A percentile compares a stretch with the other conserved stretches of the same genome.
phyloP scores from a whole-genome alignment of 2,888 invertebrate species.

The Drosophila acutilabella region DNA sequence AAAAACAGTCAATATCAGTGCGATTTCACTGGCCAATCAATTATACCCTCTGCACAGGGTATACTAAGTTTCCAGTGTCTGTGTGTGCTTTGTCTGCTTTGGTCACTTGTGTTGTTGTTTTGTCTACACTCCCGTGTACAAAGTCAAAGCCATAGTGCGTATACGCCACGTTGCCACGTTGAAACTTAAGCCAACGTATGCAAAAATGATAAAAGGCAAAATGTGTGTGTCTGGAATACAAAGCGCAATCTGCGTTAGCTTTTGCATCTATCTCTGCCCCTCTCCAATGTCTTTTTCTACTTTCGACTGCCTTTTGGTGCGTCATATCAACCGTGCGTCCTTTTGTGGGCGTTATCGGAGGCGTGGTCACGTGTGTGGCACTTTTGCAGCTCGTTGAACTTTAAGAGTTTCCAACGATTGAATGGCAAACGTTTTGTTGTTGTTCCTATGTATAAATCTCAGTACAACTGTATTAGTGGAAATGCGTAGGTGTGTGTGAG shows the following conservation, averaged over 20 bases:
- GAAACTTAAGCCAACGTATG: conserved; percentile 52
- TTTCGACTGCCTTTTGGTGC: conserved; percentile 6
- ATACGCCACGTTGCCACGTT: conserved; percentile 42
- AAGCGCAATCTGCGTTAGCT: conserved; percentile 30
- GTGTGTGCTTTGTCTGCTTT: conserved; percentile 17
- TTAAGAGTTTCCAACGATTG: conserved; percentile 38
- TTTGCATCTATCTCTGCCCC: conserved; percentile 13
- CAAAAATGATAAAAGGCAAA: conserved; percentile 42
- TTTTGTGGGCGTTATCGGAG: conserved; percentile 17
- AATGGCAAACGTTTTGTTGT: conserved; percentile 27
- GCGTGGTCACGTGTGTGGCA: conserved; percentile 41
- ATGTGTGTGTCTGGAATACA: conserved; percentile 17
- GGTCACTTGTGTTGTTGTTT: conserved; percentile 21
- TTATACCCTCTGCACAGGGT: too few species aligned
- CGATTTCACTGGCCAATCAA: too few species aligned
- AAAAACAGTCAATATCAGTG: too few species aligned
- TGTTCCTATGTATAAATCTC: not conserved
- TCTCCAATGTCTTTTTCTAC: not conserved
- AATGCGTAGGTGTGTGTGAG: conserved; percentile 3
- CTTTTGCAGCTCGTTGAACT: conserved; percentile 40
- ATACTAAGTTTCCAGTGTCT: not conserved
- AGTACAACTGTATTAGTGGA: not conserved
- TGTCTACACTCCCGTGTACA: conserved; percentile 17
- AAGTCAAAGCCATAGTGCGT: conserved; percentile 33
- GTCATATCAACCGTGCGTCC: conserved; percentile 12